These are phyloP conservation scores for Hycleus cichorii DNA, from an alignment of 1,140 invertebrate species.

Conservation along the genomic window DNA sequence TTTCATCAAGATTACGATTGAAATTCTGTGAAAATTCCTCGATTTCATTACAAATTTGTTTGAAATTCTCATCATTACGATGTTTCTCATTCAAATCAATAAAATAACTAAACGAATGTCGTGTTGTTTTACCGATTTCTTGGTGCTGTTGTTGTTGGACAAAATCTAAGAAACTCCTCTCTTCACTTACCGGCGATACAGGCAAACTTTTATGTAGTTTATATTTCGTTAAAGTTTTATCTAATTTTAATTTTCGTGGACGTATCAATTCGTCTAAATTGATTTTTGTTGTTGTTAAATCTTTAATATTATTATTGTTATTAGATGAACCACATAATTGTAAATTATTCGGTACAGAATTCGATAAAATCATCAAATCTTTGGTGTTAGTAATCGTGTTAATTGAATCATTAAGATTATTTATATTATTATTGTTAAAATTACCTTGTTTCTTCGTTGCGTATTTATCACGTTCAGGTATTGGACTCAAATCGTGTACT, in stretches of 20 bases:
- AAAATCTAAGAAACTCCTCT: constrained; percentile 54
- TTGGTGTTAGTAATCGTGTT: background rate
- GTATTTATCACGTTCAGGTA: constrained; percentile 49
- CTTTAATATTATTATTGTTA: constrained; percentile 33
- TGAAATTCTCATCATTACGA: constrained; percentile 47
- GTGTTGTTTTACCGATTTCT: background rate
- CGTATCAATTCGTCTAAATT: constrained; percentile 27
- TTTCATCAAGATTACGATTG: constrained; percentile 33
- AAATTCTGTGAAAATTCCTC: constrained; percentile 41
- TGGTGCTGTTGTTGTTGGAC: constrained; percentile 22
- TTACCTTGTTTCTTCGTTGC: constrained; percentile 36
- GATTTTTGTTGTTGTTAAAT: constrained; percentile 30
- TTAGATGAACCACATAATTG: constrained; percentile 40
- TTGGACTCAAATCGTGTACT: constrained; percentile 63
- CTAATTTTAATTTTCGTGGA: constrained; percentile 36
- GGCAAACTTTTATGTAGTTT: constrained; percentile 62
- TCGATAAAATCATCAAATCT: constrained; percentile 2
- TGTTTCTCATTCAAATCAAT: constrained; percentile 46
- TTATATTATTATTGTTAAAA: too few relatives aligned
- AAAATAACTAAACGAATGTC: constrained; percentile 51
- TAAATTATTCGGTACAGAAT: constrained; percentile 27
- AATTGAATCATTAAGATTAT: too few relatives aligned
- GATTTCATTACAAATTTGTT: constrained; percentile 38
- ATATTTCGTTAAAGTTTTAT: constrained; percentile 40
- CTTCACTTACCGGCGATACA: constrained; percentile 59